These are phyloP conservation scores for Callipepla squamata DNA, from an alignment of 2,113 vertebrate species.

Conservation along the genomic window DNA sequence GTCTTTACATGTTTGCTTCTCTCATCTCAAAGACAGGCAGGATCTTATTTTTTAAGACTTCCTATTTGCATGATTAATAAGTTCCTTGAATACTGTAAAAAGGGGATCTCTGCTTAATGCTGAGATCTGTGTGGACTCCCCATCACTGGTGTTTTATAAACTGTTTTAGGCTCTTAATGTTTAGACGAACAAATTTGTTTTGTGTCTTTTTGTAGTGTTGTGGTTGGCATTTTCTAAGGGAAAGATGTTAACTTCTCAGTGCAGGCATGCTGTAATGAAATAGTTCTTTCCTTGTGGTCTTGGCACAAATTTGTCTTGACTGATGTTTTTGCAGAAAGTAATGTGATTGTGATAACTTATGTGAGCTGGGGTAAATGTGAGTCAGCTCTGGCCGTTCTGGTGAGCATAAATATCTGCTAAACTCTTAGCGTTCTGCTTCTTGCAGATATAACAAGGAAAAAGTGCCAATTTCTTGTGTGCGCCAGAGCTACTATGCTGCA, in stretches of 20 bases:
- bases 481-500: not conserved
- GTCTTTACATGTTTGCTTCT: not conserved
- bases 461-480: constrained; percentile 3
- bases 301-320: constrained; percentile 25
- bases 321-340: constrained; percentile 28
- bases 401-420: not conserved
- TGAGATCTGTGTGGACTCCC: not conserved
- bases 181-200: not conserved
- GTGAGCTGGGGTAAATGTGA: constrained; percentile 6
- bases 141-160: not conserved
- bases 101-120: not conserved
- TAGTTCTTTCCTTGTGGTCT: constrained; percentile 13
- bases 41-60: not conserved
- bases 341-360: constrained; percentile 32
- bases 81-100: not conserved
- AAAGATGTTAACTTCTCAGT: constrained; percentile 27
- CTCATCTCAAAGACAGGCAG: not conserved
- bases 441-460: not conserved
- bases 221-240: constrained; percentile 37
- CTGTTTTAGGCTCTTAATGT: constrained; percentile 30
- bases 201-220: not conserved
- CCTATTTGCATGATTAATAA: not conserved
- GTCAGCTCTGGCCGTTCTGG: constrained; percentile 10
- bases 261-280: constrained; percentile 5
- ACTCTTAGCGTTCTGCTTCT: constrained; percentile 4